phyloP scores from a whole-genome alignment of 1,140 invertebrate species.

The Cryptotermes secundus region DNA sequence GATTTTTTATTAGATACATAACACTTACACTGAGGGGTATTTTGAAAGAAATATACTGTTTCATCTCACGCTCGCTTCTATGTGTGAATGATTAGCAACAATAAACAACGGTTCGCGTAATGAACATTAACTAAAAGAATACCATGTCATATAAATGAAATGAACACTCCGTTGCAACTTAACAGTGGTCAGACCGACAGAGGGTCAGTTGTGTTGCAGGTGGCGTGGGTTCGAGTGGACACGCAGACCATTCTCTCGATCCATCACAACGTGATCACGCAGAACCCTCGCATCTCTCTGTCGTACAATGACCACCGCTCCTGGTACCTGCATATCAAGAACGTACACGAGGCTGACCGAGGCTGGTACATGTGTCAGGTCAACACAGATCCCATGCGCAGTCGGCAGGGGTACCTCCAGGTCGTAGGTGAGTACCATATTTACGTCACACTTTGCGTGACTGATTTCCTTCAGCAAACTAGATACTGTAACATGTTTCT shows the following conservation, averaged over 20 bases:
- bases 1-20: too few species aligned
- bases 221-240: slow-evolving; percentile 88
- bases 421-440: slow-evolving; percentile 71
- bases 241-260: slow-evolving; percentile 90
- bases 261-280: slow-evolving; percentile 84
- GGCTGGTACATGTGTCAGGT: slow-evolving; percentile 86
- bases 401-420: slow-evolving; percentile 80
- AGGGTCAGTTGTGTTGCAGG: slow-evolving; percentile 55
- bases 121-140: background rate
- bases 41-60: too few species aligned
- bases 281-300: slow-evolving; percentile 81
- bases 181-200: slow-evolving; percentile 8
- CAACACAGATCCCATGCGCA: slow-evolving; percentile 84
- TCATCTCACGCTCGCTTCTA: too few species aligned
- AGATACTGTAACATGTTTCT: too few species aligned
- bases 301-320: slow-evolving; percentile 85
- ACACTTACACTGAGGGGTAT: background rate
- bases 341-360: slow-evolving; percentile 76
- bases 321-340: slow-evolving; percentile 83
- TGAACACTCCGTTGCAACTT: background rate
- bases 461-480: too few species aligned
- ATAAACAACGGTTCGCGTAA: too few species aligned
- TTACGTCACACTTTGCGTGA: too few species aligned
- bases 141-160: background rate
- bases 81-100: too few species aligned